These are phyloP conservation scores for Atethmia centrago DNA, from an alignment of 2,888 invertebrate species.

Conservation along the genomic window DNA sequence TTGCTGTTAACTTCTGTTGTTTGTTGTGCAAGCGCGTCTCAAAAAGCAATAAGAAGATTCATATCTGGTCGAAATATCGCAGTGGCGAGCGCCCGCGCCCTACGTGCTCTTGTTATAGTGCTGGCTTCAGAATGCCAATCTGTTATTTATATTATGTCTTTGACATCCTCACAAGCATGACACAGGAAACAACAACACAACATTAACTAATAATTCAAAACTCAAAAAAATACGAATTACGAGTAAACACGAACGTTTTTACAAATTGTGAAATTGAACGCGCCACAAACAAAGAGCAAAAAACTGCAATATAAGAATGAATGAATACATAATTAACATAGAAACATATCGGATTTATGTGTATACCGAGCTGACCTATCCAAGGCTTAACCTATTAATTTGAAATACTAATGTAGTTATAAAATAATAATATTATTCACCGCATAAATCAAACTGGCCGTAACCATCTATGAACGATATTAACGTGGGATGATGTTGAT, in stretches of 20 bases:
- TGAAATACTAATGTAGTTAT: conserved; percentile 45
- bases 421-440: conserved; percentile 54
- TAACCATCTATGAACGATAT: conserved; percentile 53
- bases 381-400: conserved; percentile 60
- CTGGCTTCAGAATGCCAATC: conserved; percentile 58
- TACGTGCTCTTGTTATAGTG: conserved; percentile 78
- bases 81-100: conserved; percentile 45
- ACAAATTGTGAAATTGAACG: conserved; percentile 38
- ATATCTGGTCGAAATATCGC: conserved; percentile 73
- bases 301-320: conserved; percentile 25
- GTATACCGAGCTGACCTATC: conserved; percentile 45
- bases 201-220: conserved; percentile 17
- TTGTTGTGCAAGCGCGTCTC: conserved; percentile 64
- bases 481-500: conserved; percentile 37
- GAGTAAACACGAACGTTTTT: conserved; percentile 9
- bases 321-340: conserved; percentile 33
- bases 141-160: conserved; percentile 70
- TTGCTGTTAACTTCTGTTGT: not conserved
- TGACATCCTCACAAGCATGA: conserved; percentile 11
- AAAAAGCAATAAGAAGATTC: conserved; percentile 73
- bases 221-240: conserved; percentile 25
- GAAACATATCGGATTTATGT: conserved; percentile 36
- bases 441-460: conserved; percentile 51
- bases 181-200: conserved; percentile 11
- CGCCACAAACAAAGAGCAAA: conserved; percentile 27